Evolutionary conservation across 2,113 vertebrate species (phyloP).

Genomic region (Sialia sialis): DNA sequence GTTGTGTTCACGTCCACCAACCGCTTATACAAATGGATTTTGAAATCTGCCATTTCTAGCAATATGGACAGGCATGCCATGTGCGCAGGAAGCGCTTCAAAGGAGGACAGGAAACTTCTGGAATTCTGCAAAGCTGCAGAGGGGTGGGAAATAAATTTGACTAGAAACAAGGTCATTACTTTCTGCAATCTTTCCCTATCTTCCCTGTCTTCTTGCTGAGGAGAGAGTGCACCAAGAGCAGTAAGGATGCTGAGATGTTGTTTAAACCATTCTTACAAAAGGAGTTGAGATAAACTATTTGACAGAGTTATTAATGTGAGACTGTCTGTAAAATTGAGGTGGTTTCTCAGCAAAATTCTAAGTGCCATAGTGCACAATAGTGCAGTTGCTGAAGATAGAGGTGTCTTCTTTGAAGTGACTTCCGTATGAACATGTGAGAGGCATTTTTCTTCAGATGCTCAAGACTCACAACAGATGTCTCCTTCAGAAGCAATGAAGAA

Average conservation of each 20-base stretch:
- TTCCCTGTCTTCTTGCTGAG: neutral
- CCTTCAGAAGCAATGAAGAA: constrained; percentile 19
- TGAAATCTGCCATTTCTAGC: neutral
- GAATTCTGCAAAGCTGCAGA: neutral
- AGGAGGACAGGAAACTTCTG: neutral
- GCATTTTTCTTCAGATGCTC: neutral
- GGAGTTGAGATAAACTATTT: neutral
- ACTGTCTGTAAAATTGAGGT: neutral
- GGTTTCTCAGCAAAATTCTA: neutral
- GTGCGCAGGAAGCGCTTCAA: neutral
- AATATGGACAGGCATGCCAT: neutral
- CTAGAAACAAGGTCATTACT: neutral
- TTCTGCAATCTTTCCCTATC: neutral
- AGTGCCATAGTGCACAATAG: neutral
- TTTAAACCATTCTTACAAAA: neutral
- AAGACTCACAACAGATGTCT: constrained; percentile 22
- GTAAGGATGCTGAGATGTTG: neutral
- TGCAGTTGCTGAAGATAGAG: neutral
- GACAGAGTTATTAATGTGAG: neutral
- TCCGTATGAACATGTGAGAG: neutral
- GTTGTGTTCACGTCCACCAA: neutral
- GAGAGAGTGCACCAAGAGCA: neutral
- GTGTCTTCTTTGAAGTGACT: neutral
- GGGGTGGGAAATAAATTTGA: neutral
- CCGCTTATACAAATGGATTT: neutral